Percentiles rank a stretch among this genome's conserved stretches.
phyloP scores from a whole-genome alignment of 2,113 vertebrate species.

The Vulpes ferrilata region DNA sequence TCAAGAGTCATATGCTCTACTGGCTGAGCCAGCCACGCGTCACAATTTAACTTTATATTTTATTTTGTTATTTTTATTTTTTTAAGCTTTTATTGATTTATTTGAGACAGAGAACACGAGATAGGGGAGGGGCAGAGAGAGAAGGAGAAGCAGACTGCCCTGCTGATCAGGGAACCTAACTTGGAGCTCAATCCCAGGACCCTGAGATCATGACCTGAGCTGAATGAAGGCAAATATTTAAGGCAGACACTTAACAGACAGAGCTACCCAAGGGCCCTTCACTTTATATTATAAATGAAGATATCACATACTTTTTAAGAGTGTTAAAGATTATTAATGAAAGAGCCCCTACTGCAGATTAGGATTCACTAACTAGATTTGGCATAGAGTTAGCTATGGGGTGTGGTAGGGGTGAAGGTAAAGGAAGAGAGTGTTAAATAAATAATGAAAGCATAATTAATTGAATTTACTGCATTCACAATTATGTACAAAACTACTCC shows the following conservation, averaged over 20 bases:
- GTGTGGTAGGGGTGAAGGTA: not conserved
- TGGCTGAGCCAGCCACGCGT: not conserved
- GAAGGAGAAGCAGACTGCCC: not conserved
- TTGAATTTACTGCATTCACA: not conserved
- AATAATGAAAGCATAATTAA: not conserved
- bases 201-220: not conserved
- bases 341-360: not conserved
- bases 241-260: not conserved
- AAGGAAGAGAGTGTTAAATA: not conserved
- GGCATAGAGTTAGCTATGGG: not conserved
- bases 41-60: too few species aligned
- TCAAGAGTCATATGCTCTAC: not conserved
- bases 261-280: not conserved
- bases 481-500: not conserved
- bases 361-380: not conserved
- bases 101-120: not conserved
- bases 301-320: not conserved
- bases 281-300: constrained; percentile 10
- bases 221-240: not conserved
- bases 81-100: not conserved
- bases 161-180: not conserved
- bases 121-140: not conserved
- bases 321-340: constrained; percentile 29
- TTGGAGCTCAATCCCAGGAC: not conserved
- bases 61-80: not conserved